Percentiles rank a stretch among this genome's conserved stretches.
These are phyloP conservation scores for Nemotelus nigrinus DNA, from an alignment of 2,888 invertebrate species.

Conservation along the genomic window DNA sequence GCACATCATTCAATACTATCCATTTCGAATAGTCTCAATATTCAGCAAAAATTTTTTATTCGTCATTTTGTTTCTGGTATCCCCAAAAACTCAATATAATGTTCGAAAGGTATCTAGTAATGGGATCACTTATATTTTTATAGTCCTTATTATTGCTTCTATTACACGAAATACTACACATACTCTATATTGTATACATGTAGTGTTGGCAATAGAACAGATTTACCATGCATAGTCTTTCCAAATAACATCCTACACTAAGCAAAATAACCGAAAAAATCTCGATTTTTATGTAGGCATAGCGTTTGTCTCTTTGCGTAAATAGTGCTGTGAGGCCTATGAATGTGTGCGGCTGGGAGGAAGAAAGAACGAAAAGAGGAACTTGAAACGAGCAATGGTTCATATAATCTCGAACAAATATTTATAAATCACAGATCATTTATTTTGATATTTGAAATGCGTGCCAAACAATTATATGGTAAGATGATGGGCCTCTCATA, in stretches of 20 bases:
- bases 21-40: conserved; percentile 11
- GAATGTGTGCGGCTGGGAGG: neutral
- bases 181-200: too few relatives aligned
- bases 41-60: neutral
- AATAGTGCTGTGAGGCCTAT: neutral
- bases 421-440: conserved; percentile 54
- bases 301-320: neutral
- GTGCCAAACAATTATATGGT: conserved; percentile 51
- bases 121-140: conserved; percentile 45
- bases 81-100: neutral
- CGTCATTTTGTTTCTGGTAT: neutral
- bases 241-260: too few relatives aligned
- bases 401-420: conserved; percentile 51
- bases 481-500: conserved; percentile 34
- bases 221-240: too few relatives aligned
- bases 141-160: conserved; percentile 50
- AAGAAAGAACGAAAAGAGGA: neutral
- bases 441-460: conserved; percentile 54
- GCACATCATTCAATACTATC: too few relatives aligned
- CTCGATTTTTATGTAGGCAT: too few relatives aligned
- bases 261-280: too few relatives aligned
- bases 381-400: conserved; percentile 37
- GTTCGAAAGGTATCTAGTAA: conserved; percentile 24
- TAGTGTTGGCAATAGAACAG: too few relatives aligned
- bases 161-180: conserved; percentile 33